Evolutionary conservation across 2,888 invertebrate genomes (phyloP).

Genomic region (Drosophila macrothrix): DNA sequence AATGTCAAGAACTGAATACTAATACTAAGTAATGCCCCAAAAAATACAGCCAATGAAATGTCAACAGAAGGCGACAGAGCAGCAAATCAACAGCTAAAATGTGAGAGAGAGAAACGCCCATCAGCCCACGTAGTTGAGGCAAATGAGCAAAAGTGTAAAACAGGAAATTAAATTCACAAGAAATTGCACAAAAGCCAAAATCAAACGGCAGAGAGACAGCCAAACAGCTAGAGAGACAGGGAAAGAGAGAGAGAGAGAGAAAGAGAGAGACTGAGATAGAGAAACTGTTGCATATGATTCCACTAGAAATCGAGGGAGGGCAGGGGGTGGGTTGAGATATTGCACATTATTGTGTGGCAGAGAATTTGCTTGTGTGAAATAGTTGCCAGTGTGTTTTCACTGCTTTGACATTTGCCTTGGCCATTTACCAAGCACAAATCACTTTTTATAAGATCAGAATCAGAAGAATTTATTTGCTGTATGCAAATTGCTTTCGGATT

Average conservation of each 20-base stretch:
- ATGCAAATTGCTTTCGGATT: conserved; percentile 1
- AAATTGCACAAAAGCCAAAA: conserved; percentile 61
- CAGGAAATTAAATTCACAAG: conserved; percentile 77
- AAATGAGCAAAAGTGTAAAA: conserved; percentile 59
- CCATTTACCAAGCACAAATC: conserved; percentile 7
- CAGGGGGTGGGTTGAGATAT: conserved; percentile 9
- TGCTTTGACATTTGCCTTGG: conserved; percentile 10
- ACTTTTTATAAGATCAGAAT: background rate
- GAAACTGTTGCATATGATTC: conserved; percentile 52
- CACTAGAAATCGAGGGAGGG: too few species aligned
- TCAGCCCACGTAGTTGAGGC: conserved; percentile 7
- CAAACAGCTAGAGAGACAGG: background rate
- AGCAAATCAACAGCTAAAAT: conserved; percentile 17
- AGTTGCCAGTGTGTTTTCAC: conserved; percentile 1
- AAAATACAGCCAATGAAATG: conserved; percentile 53
- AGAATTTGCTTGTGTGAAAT: conserved; percentile 6
- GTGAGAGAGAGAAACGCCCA: conserved; percentile 1
- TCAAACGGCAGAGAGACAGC: background rate
- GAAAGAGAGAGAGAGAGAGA: conserved; percentile 2
- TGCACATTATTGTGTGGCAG: conserved; percentile 21
- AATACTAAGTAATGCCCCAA: conserved; percentile 48
- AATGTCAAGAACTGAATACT: conserved; percentile 52
- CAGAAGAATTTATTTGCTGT: background rate
- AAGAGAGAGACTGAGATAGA: background rate
- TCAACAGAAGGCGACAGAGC: conserved; percentile 43